Percentiles rank a stretch among this genome's conserved stretches.
Evolutionary conservation across 37 sponge, comb jelly and placozoan species (phyloP).

Genomic region (Diacarnus erythraeanus): DNA sequence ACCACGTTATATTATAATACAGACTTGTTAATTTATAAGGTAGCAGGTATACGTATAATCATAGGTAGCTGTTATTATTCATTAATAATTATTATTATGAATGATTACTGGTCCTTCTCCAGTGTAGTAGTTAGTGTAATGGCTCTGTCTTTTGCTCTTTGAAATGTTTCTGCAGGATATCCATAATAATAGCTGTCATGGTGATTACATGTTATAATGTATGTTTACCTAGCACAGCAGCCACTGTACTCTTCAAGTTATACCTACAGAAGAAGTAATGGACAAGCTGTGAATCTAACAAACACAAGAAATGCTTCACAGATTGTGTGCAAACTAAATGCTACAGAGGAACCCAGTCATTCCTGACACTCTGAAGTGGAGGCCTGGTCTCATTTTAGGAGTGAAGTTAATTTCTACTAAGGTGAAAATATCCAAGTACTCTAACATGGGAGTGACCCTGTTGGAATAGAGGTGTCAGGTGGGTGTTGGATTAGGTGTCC

Average conservation of each 20-base stretch:
- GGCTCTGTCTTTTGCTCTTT: slow-evolving; percentile 42
- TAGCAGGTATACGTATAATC: no score
- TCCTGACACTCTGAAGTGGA: no score
- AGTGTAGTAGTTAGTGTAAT: background rate
- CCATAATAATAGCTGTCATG: background rate
- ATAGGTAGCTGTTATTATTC: no score
- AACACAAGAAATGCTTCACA: background rate
- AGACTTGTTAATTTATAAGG: background rate
- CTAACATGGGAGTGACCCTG: no score
- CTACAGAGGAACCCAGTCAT: no score
- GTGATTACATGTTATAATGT: background rate
- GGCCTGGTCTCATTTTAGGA: no score
- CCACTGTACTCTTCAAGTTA: slow-evolving; percentile 23
- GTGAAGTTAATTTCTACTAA: no score
- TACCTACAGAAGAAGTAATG: no score
- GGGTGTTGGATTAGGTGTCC: no score
- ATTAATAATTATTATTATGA: no score
- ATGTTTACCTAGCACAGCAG: slow-evolving; percentile 46
- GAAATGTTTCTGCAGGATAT: slow-evolving; percentile 40
- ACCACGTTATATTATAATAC: background rate
- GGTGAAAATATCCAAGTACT: background rate
- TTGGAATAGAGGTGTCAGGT: no score
- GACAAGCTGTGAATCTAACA: slow-evolving; percentile 33
- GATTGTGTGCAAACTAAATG: background rate
- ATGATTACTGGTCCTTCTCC: no score